Base-by-base conservation (phyloP, 1,140 invertebrate genomes). In the Nephotettix cincticeps region DNA sequence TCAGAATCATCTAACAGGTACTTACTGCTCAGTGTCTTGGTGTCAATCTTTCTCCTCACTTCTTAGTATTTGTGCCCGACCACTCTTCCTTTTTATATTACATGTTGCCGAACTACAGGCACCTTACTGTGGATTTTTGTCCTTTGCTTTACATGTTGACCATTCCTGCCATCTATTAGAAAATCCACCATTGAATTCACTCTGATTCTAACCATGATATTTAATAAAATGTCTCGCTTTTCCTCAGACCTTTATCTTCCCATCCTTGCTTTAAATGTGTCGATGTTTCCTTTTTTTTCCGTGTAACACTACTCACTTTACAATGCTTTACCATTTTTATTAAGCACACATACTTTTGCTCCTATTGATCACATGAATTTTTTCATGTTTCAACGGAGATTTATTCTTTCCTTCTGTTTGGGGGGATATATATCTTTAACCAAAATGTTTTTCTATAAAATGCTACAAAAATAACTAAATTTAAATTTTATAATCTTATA, bases 1-100 rank as follows among this genome's bases (percentile, higher is more conserved):
- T 75, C 77, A 75, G 76, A 71, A 73, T 75, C 77, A 72, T 74
- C 76, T 78, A 75, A 75, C 77, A 78, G 76, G 77, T 77, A 77
- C 74, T 77, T 70, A 70, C 51, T 72, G 71, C 68, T 73, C 36
- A 71, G 70, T 74, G 73, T 74, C 63, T 74, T 71, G 70, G 51
- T 74, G 73, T 74, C 68, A 63, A 67, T 66, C 69, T 43, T 70
- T 64, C 27, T 36, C 63, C 70, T 45, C 36, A 54, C 67, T 25
- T 17, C 19, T 54, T 27, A 54, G 17, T 28, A 23, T 51, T 40
- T 29, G 32, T 45, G 29, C 65, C 25, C 36, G 36, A 14, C 40
- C 65, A 27, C 27, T 27, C 32, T 47, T 27, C 45, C 19, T 32
- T 45, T 21, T 21, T 45, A 9, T 67, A 23, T 45, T 43, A 23